Base-by-base conservation (phyloP, 53 echinoderm and acorn worm genomes). In the Astropecten irregularis region DNA sequence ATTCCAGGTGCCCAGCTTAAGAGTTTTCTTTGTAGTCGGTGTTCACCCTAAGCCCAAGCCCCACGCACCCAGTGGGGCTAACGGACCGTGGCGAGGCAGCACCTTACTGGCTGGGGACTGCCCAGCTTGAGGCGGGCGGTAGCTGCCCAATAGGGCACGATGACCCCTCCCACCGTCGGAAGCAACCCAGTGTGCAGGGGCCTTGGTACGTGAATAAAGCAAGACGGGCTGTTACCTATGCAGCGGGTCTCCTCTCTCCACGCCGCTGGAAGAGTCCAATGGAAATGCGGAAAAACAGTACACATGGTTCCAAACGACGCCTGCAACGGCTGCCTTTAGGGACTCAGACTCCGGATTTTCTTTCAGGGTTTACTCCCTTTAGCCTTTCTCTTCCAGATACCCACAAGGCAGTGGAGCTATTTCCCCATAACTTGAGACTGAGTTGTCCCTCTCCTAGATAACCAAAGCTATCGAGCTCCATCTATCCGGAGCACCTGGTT, bases 141-240 rank as follows among this genome's bases (percentile, higher is more conserved):
- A 83, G 72, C 60, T 31, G 33, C 63, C 83, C 64, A 83, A 11
- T 84, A 61, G 49, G 65, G 53, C 57, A 11, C 31, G 48, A 90
- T 40, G 56, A 81, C 39, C 66, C 47, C 90, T 90, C 85, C 82
- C 86, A 90, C 73, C 73, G 86, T 71, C 90, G 35, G 46, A 48
- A 63, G 70, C 67, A 37, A 67, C 64, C 79, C 79, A 60, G 79
- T 48, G 79, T 61, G 40, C 79, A 77, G 36, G 35, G 15, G 39
- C 79, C 39, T 36, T 60, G 79, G 60, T 23, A 77, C n/a, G 18
- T 8, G 28, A n/a, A n/a, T n/a, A n/a, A n/a, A n/a, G n/a, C n/a
- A n/a, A n/a, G n/a, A n/a, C n/a, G n/a, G n/a, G 61, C 76, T 63
- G 67, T 40, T 68, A 40, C 82, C 82, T 47, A 82, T 31, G 40